A percentile compares a stretch with the other conserved stretches of the same genome.
These are phyloP conservation scores for Cephalopholis sonnerati DNA, from an alignment of 2,113 vertebrate genomes.

Conservation along the genomic window DNA sequence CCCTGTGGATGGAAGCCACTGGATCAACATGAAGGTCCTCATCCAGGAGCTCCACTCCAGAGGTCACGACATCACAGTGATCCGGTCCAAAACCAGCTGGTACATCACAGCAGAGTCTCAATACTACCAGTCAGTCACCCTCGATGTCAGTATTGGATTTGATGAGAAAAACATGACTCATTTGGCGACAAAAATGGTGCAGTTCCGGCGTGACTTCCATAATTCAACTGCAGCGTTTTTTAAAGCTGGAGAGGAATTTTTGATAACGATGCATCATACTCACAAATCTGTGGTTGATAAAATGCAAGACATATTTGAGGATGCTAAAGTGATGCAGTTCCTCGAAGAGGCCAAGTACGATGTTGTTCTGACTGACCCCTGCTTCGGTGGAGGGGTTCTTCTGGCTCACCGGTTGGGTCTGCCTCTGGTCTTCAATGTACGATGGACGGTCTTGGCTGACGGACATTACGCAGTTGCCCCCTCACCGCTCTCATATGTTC, in stretches of 20 bases:
- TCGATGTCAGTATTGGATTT: background rate
- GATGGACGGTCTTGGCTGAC: background rate
- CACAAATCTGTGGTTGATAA: background rate
- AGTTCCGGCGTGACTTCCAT: background rate
- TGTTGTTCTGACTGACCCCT: background rate
- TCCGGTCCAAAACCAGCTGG: background rate
- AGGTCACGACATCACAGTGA: background rate
- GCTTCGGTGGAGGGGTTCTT: background rate
- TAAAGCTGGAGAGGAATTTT: background rate
- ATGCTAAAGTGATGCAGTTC: background rate
- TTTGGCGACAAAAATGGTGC: background rate
- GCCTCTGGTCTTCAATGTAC: background rate
- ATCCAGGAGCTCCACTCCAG: conserved; percentile 1
- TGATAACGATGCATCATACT: background rate
- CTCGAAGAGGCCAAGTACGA: background rate
- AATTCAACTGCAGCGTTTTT: background rate
- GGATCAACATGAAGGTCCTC: background rate
- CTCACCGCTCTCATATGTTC: background rate
- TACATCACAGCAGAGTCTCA: background rate
- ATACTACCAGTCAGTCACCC: background rate
- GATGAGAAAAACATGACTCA: background rate
- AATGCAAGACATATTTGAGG: background rate
- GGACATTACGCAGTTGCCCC: background rate
- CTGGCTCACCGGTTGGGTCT: background rate
- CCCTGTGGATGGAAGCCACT: background rate